Conservation (phyloP, 2,797 vertebrate genomes). For the Calcarius lapponicus region DNA sequence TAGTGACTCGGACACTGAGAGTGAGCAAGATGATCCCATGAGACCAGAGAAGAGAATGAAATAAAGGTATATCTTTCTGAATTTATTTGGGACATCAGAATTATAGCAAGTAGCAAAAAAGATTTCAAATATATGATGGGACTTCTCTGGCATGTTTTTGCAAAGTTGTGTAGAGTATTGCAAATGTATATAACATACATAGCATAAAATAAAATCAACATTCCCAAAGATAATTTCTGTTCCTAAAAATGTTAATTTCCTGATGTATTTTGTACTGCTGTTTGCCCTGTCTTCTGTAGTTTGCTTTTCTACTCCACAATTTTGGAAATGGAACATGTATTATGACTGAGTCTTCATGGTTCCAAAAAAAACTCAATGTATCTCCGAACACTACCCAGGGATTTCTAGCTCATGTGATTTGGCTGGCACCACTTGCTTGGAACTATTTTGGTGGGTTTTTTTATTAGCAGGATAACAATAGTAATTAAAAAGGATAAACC, state of each 20-base stretch:
- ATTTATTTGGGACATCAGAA: background rate
- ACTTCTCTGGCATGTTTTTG: background rate
- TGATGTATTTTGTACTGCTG: background rate
- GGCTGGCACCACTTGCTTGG: background rate
- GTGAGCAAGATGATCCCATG: background rate
- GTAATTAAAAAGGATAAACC: background rate
- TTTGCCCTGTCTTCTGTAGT: background rate
- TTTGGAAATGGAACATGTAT: background rate
- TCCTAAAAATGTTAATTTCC: background rate
- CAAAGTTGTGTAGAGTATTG: background rate
- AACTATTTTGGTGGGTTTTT: too few relatives aligned
- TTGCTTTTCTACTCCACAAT: background rate
- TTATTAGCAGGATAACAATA: background rate
- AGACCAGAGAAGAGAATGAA: background rate
- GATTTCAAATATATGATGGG: background rate
- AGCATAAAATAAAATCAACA: background rate
- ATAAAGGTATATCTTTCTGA: background rate
- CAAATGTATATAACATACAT: background rate
- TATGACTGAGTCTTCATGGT: background rate
- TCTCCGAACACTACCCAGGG: background rate
- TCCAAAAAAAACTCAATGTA: background rate
- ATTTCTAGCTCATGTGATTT: background rate
- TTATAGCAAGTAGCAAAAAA: background rate
- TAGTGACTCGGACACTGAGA: background rate
- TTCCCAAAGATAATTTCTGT: background rate